Evolutionary conservation across 53 echinoderm and acorn worm species (phyloP).

Genomic region (Antedon mediterranea): DNA sequence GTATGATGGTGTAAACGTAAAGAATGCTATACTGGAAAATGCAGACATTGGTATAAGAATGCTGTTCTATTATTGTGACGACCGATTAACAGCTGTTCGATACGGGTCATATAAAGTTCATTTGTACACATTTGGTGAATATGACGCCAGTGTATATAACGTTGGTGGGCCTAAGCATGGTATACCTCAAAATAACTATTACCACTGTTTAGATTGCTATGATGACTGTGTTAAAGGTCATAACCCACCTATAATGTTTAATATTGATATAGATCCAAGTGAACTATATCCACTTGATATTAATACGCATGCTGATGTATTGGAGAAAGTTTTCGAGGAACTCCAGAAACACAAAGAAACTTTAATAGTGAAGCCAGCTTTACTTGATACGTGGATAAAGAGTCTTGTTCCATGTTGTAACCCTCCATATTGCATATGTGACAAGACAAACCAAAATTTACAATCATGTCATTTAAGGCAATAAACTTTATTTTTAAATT

Average conservation of each 20-base stretch:
- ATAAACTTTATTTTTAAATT: no score
- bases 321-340: slow-evolving; percentile 13
- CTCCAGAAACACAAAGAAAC: slow-evolving; percentile 24
- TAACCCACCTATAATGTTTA: slow-evolving; percentile 50
- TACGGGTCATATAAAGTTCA: slow-evolving; percentile 47
- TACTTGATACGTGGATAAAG: slow-evolving; percentile 7
- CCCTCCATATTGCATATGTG: slow-evolving; percentile 82
- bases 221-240: slow-evolving; percentile 24
- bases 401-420: slow-evolving; percentile 61
- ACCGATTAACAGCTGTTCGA: slow-evolving; percentile 52
- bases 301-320: slow-evolving; percentile 12
- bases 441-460: slow-evolving; percentile 11
- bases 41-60: not conserved
- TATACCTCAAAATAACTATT: slow-evolving; percentile 9
- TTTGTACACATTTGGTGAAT: slow-evolving; percentile 26
- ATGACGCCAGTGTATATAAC: slow-evolving; percentile 2
- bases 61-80: slow-evolving; percentile 53
- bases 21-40: slow-evolving; percentile 1
- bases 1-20: slow-evolving; percentile 57
- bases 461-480: no score
- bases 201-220: slow-evolving; percentile 21
- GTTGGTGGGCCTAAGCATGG: slow-evolving; percentile 22
- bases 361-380: slow-evolving; percentile 32
- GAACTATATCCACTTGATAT: slow-evolving; percentile 42
- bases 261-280: slow-evolving; percentile 56